A percentile compares a stretch with the other conserved stretches of the same genome.
phyloP scores from a whole-genome alignment of 2,888 invertebrate genomes.

The Mamestra brassicae region DNA sequence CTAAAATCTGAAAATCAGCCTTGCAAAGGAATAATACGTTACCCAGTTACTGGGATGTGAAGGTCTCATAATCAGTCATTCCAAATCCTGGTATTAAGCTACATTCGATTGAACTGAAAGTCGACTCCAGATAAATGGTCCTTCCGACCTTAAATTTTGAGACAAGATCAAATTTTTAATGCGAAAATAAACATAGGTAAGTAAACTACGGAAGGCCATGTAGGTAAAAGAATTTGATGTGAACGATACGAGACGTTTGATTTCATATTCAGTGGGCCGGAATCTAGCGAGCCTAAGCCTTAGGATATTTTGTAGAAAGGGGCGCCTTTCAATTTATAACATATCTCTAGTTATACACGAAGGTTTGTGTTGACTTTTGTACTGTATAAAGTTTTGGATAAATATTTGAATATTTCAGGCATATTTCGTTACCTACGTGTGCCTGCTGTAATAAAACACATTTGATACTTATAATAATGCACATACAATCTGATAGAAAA shows the following conservation, averaged over 20 bases:
- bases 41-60: neutral
- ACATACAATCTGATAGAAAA: neutral
- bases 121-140: neutral
- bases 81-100: no score
- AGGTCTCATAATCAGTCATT: no score
- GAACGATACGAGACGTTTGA: constrained; percentile 60
- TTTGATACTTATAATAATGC: neutral
- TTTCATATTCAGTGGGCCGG: constrained; percentile 59
- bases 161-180: neutral
- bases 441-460: neutral
- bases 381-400: neutral
- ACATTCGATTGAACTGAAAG: no score
- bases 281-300: constrained; percentile 40
- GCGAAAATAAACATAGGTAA: constrained; percentile 9
- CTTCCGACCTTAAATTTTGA: neutral
- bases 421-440: neutral
- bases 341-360: constrained; percentile 14
- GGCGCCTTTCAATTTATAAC: constrained; percentile 38
- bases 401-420: neutral
- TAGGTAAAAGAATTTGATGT: constrained; percentile 38
- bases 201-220: constrained; percentile 20
- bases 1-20: no score
- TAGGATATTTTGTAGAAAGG: constrained; percentile 45
- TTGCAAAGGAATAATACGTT: no score
- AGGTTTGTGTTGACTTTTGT: neutral